These are phyloP conservation scores for Mimumesa dahlbomi DNA, from an alignment of 2,888 invertebrate genomes.

Conservation along the genomic window DNA sequence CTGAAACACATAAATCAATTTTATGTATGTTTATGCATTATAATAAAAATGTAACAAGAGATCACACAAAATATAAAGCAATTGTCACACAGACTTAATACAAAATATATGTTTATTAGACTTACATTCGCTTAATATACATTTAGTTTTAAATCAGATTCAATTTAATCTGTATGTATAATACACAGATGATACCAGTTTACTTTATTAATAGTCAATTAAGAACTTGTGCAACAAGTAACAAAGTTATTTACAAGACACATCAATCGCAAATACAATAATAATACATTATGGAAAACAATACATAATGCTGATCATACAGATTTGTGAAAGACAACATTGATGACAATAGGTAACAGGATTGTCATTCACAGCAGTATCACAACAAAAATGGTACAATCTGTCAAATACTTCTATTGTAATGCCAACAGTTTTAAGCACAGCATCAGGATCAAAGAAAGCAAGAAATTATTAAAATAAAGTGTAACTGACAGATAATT, in stretches of 20 bases:
- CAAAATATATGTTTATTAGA: background rate
- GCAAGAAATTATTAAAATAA: background rate
- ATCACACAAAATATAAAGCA: no score
- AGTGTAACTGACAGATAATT: background rate
- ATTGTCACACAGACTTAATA: background rate
- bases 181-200: no score
- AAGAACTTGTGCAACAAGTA: no score
- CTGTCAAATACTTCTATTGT: background rate
- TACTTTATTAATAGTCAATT: no score
- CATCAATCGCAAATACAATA: no score
- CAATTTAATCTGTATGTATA: no score
- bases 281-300: no score
- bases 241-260: no score
- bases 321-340: background rate
- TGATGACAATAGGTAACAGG: background rate
- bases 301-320: background rate
- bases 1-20: conserved; percentile 52
- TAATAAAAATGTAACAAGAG: background rate
- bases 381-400: conserved; percentile 8
- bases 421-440: background rate
- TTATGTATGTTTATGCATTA: background rate
- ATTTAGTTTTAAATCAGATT: no score
- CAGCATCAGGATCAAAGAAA: background rate
- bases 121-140: background rate
- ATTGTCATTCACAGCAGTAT: background rate